A percentile compares a stretch with the other conserved stretches of the same genome.
Conservation (phyloP, 2,888 invertebrate genomes). For the Nasonia oneida region DNA sequence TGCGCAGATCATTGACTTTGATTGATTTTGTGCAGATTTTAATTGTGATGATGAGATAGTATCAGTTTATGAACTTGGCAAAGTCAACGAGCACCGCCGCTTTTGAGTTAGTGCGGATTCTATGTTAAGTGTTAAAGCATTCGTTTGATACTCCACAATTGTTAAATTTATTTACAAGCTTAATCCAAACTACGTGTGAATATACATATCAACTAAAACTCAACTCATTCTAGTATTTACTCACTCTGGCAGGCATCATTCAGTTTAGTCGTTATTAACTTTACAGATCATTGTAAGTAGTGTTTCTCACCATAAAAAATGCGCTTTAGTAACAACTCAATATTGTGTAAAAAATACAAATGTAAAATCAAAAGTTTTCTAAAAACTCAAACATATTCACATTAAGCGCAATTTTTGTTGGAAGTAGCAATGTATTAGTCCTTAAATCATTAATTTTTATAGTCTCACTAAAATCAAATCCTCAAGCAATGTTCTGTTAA, state of each 20-base stretch:
- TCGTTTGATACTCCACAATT: no score
- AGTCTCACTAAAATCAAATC: constrained; percentile 47
- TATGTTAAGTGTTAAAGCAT: background rate
- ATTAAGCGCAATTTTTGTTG: constrained; percentile 26
- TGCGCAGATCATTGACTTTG: background rate
- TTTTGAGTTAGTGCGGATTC: background rate
- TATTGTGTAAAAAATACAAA: background rate
- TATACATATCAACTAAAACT: background rate
- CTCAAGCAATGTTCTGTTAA: constrained; percentile 55
- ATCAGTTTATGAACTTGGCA: background rate
- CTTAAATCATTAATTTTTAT: constrained; percentile 29
- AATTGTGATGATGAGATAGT: background rate
- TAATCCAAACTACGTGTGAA: background rate
- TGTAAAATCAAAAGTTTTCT: background rate
- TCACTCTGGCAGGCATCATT: constrained; percentile 9
- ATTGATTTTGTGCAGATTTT: constrained; percentile 3
- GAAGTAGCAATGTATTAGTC: constrained; percentile 31
- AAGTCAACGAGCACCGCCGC: background rate
- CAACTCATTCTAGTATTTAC: background rate
- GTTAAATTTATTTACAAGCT: no score
- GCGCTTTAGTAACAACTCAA: background rate
- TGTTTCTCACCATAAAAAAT: constrained; percentile 9
- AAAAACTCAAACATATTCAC: background rate
- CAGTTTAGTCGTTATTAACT: constrained; percentile 28
- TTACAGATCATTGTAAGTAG: background rate